Percentiles rank a stretch among this genome's conserved stretches.
These are phyloP conservation scores for Ectropis crepuscularia DNA, from an alignment of 2,888 invertebrate species.

Conservation along the genomic window DNA sequence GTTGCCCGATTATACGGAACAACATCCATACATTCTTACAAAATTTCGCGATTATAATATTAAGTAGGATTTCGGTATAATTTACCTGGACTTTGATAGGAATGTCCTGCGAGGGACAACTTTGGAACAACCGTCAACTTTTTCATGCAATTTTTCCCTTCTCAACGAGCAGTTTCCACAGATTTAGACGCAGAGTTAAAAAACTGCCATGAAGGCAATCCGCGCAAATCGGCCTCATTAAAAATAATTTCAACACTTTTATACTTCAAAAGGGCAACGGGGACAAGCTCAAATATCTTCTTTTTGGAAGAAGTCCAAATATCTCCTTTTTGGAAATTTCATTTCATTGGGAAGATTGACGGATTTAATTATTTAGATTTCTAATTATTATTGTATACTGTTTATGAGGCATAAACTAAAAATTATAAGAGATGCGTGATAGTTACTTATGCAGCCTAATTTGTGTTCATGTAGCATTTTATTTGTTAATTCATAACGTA, in stretches of 20 bases:
- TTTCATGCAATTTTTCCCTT: constrained; percentile 6
- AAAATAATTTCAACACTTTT: constrained; percentile 21
- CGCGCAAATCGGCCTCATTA: constrained; percentile 15
- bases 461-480: too few relatives aligned
- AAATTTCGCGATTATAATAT: too few relatives aligned
- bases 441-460: too few relatives aligned
- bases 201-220: constrained; percentile 7
- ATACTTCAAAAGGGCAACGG: constrained; percentile 14
- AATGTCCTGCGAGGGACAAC: not conserved
- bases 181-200: constrained; percentile 17
- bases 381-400: too few relatives aligned
- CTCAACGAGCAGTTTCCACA: not conserved
- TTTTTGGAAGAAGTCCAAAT: constrained; percentile 1
- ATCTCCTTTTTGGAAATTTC: not conserved
- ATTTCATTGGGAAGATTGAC: too few relatives aligned
- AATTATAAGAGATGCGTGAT: too few relatives aligned
- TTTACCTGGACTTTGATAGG: not conserved
- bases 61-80: too few relatives aligned
- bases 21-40: too few relatives aligned
- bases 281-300: not conserved
- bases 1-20: too few relatives aligned
- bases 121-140: not conserved
- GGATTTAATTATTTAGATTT: too few relatives aligned
- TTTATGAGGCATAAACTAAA: too few relatives aligned
- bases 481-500: too few relatives aligned